Conservation (phyloP, 2,888 invertebrate genomes). For the Patella caerulea region DNA sequence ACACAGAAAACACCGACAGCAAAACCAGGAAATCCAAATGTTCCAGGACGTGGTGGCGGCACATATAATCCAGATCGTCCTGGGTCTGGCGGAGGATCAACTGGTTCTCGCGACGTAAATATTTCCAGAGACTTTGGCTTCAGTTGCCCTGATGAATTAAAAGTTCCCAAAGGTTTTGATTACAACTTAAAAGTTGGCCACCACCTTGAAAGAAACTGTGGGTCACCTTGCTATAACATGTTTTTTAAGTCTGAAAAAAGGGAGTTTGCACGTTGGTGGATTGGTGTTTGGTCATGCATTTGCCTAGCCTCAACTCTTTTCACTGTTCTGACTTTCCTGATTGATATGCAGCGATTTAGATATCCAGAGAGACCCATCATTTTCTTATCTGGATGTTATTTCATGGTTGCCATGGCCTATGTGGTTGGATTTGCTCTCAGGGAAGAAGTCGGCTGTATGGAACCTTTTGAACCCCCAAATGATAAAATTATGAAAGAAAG, state of each 20-base stretch:
- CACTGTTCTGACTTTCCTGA: slow-evolving; percentile 84
- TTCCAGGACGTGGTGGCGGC: slow-evolving; percentile 10
- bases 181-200: slow-evolving; percentile 81
- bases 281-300: slow-evolving; percentile 92
- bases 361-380: slow-evolving; percentile 99
- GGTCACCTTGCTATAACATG: slow-evolving; percentile 90
- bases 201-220: slow-evolving; percentile 69
- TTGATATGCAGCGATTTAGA: slow-evolving; percentile 94
- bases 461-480: slow-evolving; percentile 53
- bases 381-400: slow-evolving; percentile 94
- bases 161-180: slow-evolving; percentile 83
- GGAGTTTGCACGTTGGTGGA: slow-evolving; percentile 89
- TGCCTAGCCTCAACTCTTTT: slow-evolving; percentile 93
- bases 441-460: slow-evolving; percentile 72
- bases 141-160: slow-evolving; percentile 88
- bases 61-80: background rate
- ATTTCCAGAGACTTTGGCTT: slow-evolving; percentile 79
- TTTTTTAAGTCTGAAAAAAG: slow-evolving; percentile 87
- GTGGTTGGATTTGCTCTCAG: slow-evolving; percentile 75
- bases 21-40: background rate
- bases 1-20: slow-evolving; percentile 40
- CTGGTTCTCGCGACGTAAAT: background rate
- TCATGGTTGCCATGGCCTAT: slow-evolving; percentile 94
- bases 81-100: slow-evolving; percentile 5
- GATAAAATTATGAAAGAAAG: slow-evolving; percentile 20